phyloP scores from a whole-genome alignment of 2,888 invertebrate genomes.

The Neuroscelio doddi region DNA sequence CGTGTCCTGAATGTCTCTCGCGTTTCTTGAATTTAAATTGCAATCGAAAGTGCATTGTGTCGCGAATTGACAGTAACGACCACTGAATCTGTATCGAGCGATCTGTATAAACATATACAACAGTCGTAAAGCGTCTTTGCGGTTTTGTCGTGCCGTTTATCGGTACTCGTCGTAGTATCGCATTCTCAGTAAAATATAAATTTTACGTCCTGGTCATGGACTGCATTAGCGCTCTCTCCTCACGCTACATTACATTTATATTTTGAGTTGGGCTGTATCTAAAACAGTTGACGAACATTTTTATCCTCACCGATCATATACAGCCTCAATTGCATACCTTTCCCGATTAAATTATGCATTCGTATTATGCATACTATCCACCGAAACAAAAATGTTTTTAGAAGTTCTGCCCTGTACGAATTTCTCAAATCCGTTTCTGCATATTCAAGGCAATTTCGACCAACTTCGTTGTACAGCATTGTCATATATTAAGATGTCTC shows the following conservation, averaged over 20 bases:
- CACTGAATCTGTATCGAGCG: slow-evolving; percentile 40
- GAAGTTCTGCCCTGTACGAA: slow-evolving; percentile 20
- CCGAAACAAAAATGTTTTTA: neutral
- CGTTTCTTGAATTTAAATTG: slow-evolving; percentile 27
- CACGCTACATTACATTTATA: slow-evolving; percentile 24
- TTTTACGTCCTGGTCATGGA: slow-evolving; percentile 27
- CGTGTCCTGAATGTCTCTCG: slow-evolving; percentile 12
- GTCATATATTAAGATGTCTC: slow-evolving; percentile 33
- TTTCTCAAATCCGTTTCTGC: slow-evolving; percentile 42
- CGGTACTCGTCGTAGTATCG: slow-evolving; percentile 37
- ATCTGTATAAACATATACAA: slow-evolving; percentile 38
- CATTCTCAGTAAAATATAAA: slow-evolving; percentile 37
- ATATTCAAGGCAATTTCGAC: slow-evolving; percentile 39
- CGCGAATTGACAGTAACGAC: slow-evolving; percentile 36
- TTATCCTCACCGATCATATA: slow-evolving; percentile 23
- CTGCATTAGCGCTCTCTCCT: slow-evolving; percentile 28
- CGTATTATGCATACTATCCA: slow-evolving; percentile 37
- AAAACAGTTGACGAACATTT: slow-evolving; percentile 4
- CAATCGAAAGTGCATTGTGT: slow-evolving; percentile 50
- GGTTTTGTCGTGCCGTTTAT: slow-evolving; percentile 42
- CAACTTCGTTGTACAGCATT: slow-evolving; percentile 36
- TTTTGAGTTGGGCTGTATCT: slow-evolving; percentile 16
- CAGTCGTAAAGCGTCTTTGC: slow-evolving; percentile 47
- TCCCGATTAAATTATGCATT: slow-evolving; percentile 28
- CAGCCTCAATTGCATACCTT: slow-evolving; percentile 13